phyloP scores from a whole-genome alignment of 2,888 invertebrate genomes.

The Hartigia nigra region DNA sequence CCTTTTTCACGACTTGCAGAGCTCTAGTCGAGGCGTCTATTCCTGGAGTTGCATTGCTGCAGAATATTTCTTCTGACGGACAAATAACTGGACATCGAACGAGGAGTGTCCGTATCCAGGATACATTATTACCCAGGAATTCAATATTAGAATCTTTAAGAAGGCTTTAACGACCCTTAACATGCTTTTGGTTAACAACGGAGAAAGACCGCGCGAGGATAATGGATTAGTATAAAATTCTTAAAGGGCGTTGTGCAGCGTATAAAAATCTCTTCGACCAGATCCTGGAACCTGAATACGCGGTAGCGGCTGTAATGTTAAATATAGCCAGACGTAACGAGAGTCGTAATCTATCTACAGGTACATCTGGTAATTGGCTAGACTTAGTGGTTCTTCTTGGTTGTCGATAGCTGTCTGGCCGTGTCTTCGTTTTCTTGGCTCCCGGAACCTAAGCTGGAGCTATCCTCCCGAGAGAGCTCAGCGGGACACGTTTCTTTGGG shows the following conservation, averaged over 20 bases:
- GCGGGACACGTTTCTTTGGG: constrained; percentile 28
- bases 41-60: constrained; percentile 20
- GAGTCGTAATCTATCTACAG: constrained; percentile 44
- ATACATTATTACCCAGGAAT: not conserved
- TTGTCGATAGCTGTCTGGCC: not conserved
- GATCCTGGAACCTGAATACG: not conserved
- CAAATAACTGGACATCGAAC: not conserved
- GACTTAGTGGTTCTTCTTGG: not conserved
- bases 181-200: not conserved
- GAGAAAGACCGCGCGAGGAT: not conserved
- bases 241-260: too few relatives aligned
- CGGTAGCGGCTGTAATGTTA: not conserved
- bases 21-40: constrained; percentile 18
- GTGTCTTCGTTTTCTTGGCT: constrained; percentile 8
- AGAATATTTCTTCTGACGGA: not conserved
- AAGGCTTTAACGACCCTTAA: not conserved
- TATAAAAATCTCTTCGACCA: not conserved
- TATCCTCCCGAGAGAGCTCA: constrained; percentile 19
- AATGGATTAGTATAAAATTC: not conserved
- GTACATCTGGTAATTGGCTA: constrained; percentile 44
- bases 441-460: constrained; percentile 19
- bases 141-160: not conserved
- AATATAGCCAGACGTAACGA: constrained; percentile 32
- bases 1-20: not conserved
- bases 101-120: not conserved